Conservation (phyloP, 2,113 vertebrate species). For the Pyxicephalus adspersus region DNA sequence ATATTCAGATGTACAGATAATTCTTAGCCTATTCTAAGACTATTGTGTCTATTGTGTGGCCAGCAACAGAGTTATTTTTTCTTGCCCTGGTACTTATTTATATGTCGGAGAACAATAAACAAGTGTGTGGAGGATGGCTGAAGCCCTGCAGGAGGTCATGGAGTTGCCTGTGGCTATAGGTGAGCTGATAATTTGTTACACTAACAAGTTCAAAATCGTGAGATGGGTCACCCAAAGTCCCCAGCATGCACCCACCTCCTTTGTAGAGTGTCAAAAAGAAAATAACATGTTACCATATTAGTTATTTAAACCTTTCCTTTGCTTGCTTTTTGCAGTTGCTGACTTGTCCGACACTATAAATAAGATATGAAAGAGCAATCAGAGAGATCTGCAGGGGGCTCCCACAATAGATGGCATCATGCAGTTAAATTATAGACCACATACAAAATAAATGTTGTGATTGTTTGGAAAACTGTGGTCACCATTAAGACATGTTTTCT, state of each 20-base stretch:
- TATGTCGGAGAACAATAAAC: slow-evolving; percentile 29
- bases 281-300: slow-evolving; percentile 51
- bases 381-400: slow-evolving; percentile 47
- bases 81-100: slow-evolving; percentile 1
- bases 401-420: slow-evolving; percentile 36
- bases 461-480: slow-evolving; percentile 48
- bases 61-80: neutral
- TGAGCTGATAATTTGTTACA: slow-evolving; percentile 44
- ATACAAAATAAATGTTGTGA: slow-evolving; percentile 46
- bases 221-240: slow-evolving; percentile 30
- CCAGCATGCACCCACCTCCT: slow-evolving; percentile 15
- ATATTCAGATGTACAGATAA: too few relatives aligned
- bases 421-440: slow-evolving; percentile 53
- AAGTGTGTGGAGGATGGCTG: slow-evolving; percentile 53
- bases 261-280: slow-evolving; percentile 40
- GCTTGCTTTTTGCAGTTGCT: slow-evolving; percentile 22
- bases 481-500: slow-evolving; percentile 27
- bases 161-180: slow-evolving; percentile 19
- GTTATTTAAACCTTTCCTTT: slow-evolving; percentile 44
- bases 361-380: slow-evolving; percentile 51
- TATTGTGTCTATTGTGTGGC: neutral
- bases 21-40: too few relatives aligned
- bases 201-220: slow-evolving; percentile 15
- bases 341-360: slow-evolving; percentile 52
- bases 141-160: slow-evolving; percentile 48